Percentiles rank a stretch among this genome's conserved stretches.
These are phyloP conservation scores for Hermaeophaga mercurialis DNA, from an alignment of 2,888 invertebrate species.

Conservation along the genomic window DNA sequence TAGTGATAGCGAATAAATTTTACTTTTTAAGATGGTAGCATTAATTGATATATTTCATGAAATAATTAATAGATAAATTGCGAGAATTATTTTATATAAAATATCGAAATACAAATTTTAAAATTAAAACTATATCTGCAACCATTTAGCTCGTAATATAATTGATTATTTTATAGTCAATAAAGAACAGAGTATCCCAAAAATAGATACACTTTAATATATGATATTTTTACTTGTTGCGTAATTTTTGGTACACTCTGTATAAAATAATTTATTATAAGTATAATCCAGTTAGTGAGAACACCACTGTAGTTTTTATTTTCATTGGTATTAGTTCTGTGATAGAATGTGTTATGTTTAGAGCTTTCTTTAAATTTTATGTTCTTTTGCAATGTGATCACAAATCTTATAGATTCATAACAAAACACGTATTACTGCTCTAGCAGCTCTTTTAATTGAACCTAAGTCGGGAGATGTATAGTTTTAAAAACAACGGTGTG, in stretches of 20 bases:
- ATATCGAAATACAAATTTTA: not conserved
- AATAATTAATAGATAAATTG: not conserved
- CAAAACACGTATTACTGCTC: constrained; percentile 27
- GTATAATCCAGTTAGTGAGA: constrained; percentile 14
- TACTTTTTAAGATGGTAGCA: not conserved
- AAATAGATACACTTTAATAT: no score
- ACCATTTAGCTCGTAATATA: not conserved
- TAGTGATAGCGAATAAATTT: constrained; percentile 43
- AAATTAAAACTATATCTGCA: not conserved
- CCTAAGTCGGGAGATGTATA: constrained; percentile 3
- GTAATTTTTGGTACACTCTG: not conserved
- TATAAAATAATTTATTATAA: constrained; percentile 2
- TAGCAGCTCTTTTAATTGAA: constrained; percentile 27
- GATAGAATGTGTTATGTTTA: constrained; percentile 37
- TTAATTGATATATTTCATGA: not conserved
- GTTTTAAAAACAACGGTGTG: constrained; percentile 9
- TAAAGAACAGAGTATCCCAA: not conserved
- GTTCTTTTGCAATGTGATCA: constrained; percentile 33
- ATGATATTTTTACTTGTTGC: no score
- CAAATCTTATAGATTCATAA: constrained; percentile 29
- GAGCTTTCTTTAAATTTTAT: constrained; percentile 34
- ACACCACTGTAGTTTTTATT: constrained; percentile 25
- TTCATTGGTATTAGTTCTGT: constrained; percentile 36
- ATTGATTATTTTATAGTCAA: not conserved
- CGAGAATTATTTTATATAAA: not conserved